Evolutionary conservation across 1,140 invertebrate genomes (phyloP).

Genomic region (Drosophila kikkawai): DNA sequence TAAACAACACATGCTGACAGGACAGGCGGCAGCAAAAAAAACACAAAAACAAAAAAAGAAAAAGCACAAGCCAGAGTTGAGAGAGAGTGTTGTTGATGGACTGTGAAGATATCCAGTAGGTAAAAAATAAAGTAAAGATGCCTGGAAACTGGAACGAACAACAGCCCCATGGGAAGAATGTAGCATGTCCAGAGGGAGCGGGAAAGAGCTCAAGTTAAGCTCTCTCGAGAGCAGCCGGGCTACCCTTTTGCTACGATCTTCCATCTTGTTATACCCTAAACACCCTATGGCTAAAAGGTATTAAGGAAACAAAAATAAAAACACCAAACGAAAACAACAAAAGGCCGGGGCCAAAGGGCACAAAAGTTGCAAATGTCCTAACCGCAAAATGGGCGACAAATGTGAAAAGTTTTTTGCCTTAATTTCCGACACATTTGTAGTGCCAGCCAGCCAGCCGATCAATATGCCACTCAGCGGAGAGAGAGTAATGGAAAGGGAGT

Average conservation of each 20-base stretch:
- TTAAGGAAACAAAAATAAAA: slow-evolving; percentile 8
- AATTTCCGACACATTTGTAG: slow-evolving; percentile 66
- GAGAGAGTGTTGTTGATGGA: neutral
- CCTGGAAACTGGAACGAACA: neutral
- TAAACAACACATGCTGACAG: slow-evolving; percentile 38
- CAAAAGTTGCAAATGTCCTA: slow-evolving; percentile 56
- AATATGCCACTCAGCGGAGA: slow-evolving; percentile 45
- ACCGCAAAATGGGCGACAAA: slow-evolving; percentile 78
- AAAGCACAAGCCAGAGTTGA: neutral
- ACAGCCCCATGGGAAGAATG: too few species aligned
- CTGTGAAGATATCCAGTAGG: neutral
- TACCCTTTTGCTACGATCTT: neutral
- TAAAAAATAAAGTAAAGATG: neutral
- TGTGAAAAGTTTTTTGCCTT: slow-evolving; percentile 82
- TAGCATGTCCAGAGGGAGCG: neutral
- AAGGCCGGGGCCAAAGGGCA: slow-evolving; percentile 1
- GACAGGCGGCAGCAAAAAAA: neutral
- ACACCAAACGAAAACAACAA: neutral
- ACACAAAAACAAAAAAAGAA: slow-evolving; percentile 7
- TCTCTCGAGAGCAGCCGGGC: neutral
- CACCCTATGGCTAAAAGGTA: neutral
- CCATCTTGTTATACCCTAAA: neutral
- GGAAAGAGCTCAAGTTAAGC: neutral
- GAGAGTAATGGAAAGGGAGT: neutral
- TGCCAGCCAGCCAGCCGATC: slow-evolving; percentile 39